Evolutionary conservation across 2,797 vertebrate genomes (phyloP).

Genomic region (Lates japonicus): DNA sequence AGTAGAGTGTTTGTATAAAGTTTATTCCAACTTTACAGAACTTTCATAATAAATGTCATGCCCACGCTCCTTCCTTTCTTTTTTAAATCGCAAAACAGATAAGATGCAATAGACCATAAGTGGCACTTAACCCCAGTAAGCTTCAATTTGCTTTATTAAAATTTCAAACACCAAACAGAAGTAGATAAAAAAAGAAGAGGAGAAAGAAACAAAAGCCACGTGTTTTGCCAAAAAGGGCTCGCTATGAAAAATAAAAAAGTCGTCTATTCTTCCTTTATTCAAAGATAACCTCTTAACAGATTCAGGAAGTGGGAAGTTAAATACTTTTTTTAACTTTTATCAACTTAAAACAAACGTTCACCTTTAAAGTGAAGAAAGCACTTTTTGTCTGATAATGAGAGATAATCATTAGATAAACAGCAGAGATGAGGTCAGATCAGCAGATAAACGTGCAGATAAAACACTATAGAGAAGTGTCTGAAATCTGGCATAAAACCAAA

Average conservation of each 20-base stretch:
- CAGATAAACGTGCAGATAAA: slow-evolving; percentile 3
- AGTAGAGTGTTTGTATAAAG: too few relatives aligned
- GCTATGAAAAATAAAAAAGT: neutral
- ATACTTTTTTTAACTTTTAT: neutral
- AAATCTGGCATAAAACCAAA: neutral
- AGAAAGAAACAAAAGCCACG: too few relatives aligned
- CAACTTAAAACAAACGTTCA: neutral
- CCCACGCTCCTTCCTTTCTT: too few relatives aligned
- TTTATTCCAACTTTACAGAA: too few relatives aligned
- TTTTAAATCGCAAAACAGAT: neutral
- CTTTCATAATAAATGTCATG: too few relatives aligned
- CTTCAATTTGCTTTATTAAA: too few relatives aligned
- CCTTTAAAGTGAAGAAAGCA: neutral
- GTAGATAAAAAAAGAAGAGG: too few relatives aligned
- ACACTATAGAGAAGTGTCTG: neutral
- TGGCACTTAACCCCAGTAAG: neutral
- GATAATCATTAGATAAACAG: slow-evolving; percentile 4
- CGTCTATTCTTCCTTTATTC: neutral
- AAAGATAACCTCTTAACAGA: neutral
- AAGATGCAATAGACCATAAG: neutral
- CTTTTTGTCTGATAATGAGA: neutral
- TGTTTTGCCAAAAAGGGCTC: neutral
- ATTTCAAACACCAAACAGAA: too few relatives aligned
- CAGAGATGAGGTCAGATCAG: neutral
- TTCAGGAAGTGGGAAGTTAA: neutral